Percentiles rank a stretch among this genome's conserved stretches.
These are phyloP conservation scores for Pollenia griseotomentosa DNA, from an alignment of 2,888 invertebrate species.

Conservation along the genomic window DNA sequence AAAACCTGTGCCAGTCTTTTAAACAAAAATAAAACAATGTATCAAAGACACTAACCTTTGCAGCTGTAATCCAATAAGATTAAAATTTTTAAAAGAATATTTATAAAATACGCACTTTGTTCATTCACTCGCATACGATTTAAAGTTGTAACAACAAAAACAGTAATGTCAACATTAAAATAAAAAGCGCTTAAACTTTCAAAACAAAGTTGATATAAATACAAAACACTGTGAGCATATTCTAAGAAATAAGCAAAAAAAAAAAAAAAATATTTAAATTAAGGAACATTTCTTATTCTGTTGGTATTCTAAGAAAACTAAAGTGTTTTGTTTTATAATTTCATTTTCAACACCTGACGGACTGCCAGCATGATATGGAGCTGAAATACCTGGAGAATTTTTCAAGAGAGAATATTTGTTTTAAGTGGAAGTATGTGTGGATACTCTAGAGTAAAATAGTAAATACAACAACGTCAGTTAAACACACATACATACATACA, in stretches of 20 bases:
- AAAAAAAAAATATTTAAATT: slow-evolving; percentile 14
- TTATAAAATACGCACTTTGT: neutral
- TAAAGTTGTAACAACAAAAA: neutral
- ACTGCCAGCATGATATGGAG: neutral
- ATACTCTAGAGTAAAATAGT: slow-evolving; percentile 46
- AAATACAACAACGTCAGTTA: slow-evolving; percentile 23
- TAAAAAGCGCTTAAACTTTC: too few relatives aligned
- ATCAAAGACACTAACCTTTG: slow-evolving; percentile 1
- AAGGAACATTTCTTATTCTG: neutral
- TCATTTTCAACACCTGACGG: slow-evolving; percentile 7
- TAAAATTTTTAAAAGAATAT: slow-evolving; percentile 17
- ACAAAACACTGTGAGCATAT: neutral
- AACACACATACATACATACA: neutral
- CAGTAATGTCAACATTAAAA: too few relatives aligned
- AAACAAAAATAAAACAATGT: slow-evolving; percentile 9
- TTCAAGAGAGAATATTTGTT: slow-evolving; percentile 36
- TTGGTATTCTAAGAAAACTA: too few relatives aligned
- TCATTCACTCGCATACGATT: slow-evolving; percentile 2
- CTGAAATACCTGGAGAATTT: neutral
- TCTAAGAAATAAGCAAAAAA: neutral
- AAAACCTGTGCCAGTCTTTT: slow-evolving; percentile 1
- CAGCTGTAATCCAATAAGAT: slow-evolving; percentile 50
- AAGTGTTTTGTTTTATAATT: neutral
- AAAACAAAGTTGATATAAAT: neutral
- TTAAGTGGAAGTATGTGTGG: slow-evolving; percentile 47